Conservation (phyloP, 2,888 invertebrate species). For the Cantharis flavilabris region DNA sequence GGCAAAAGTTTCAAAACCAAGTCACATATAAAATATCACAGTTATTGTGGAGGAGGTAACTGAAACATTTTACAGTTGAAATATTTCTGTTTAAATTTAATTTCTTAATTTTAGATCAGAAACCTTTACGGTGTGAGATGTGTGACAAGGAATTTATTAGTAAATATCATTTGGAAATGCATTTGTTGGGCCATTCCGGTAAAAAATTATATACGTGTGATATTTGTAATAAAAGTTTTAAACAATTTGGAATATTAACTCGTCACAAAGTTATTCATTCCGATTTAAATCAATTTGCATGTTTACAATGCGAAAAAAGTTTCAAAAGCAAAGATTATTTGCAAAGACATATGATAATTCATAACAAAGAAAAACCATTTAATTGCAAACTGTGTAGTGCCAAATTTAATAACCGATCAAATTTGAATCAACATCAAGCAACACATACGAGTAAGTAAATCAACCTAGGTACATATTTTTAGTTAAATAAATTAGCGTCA, state of each 20-base stretch:
- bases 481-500: no score
- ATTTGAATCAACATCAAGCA: conserved; percentile 69
- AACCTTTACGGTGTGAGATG: conserved; percentile 58
- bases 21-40: conserved; percentile 69
- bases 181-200: conserved; percentile 68
- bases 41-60: conserved; percentile 62
- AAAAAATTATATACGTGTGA: conserved; percentile 65
- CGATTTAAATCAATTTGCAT: conserved; percentile 58
- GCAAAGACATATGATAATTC: conserved; percentile 65
- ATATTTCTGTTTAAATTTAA: not conserved
- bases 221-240: conserved; percentile 70
- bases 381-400: conserved; percentile 63
- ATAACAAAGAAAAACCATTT: conserved; percentile 67
- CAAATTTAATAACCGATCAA: conserved; percentile 67
- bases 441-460: conserved; percentile 60
- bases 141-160: conserved; percentile 69
- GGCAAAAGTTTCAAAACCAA: conserved; percentile 70
- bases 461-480: not conserved
- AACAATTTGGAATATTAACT: conserved; percentile 70
- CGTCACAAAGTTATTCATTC: conserved; percentile 71
- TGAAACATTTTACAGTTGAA: not conserved
- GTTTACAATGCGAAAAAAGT: conserved; percentile 64
- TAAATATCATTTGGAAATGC: conserved; percentile 74
- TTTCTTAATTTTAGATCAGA: conserved; percentile 49
- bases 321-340: conserved; percentile 65